Evolutionary conservation across 2,113 vertebrate species (phyloP).

Genomic region (Chloropsis hardwickii): DNA sequence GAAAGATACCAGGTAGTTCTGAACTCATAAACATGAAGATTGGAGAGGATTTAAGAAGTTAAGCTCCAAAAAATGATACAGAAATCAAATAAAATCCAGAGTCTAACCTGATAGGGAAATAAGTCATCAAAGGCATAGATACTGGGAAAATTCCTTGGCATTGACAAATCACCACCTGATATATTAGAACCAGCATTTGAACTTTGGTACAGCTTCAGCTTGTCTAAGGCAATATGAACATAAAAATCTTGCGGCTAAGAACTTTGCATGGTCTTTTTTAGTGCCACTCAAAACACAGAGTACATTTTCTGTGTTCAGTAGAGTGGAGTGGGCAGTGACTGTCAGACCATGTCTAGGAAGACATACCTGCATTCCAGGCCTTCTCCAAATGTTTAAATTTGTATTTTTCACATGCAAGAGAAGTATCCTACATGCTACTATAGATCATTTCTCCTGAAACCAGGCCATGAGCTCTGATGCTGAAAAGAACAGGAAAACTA

Average conservation of each 20-base stretch:
- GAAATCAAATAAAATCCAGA: not conserved
- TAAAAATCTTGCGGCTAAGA: not conserved
- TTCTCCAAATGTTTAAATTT: not conserved
- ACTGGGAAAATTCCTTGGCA: not conserved
- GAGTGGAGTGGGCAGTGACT: not conserved
- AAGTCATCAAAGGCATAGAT: not conserved
- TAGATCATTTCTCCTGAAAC: not conserved
- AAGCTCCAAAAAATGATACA: not conserved
- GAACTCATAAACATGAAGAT: not conserved
- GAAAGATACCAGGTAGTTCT: not conserved
- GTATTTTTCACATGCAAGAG: not conserved
- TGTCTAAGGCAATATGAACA: not conserved
- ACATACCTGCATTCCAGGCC: not conserved
- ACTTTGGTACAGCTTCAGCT: not conserved
- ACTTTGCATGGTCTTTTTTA: not conserved
- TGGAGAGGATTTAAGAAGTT: not conserved
- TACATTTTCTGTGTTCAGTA: not conserved
- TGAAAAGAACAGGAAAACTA: not conserved
- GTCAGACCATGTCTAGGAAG: not conserved
- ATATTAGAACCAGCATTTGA: not conserved
- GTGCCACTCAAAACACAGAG: not conserved
- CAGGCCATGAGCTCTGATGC: not conserved
- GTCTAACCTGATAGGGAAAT: not conserved
- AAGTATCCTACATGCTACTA: not conserved
- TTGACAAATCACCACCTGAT: not conserved